Base-by-base conservation (phyloP, 2,888 invertebrate genomes). In the Cenopis cana region DNA sequence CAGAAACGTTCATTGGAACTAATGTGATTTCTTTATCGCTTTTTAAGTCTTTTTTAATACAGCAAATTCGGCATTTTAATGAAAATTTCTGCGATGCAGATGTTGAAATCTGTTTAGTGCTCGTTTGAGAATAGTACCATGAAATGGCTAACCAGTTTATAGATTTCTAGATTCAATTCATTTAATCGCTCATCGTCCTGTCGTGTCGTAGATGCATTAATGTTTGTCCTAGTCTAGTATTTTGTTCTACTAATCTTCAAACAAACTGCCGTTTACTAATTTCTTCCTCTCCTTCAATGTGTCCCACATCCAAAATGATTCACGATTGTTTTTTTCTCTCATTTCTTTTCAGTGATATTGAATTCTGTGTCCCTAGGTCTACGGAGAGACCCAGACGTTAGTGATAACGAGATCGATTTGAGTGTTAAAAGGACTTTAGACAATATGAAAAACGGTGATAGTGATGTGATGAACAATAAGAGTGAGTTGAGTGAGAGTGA, bases 311-410 rank as follows among this genome's bases (percentile, higher is more conserved):
- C 83, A 82, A 82, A 80, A 76, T 81, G 81, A 84, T 85, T 86
- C 78, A 84, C 81, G 82, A 79, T 81, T 77, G 71, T 80, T 80
- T 78, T 85, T 86, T 85, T 89, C 76, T 86, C 77, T 89, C 85
- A 89, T 89, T 91, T 91, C 88, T 90, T 92, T 93, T 89, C 91
- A 92, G 93, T 93, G 91, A 92, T 91, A 89, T 92, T 91, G 88
- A 93, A 92, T 91, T 93, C 90, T 92, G 89, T 93, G 89, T 92
- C 91, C 82, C 84, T 89, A 94, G 94, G 93, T 91, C 86, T 94
- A 87, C 91, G 93, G 85, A 91, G 88, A 86, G 93, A 94, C 83
- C 90, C 92, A 62, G 94, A 93, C 73, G 91, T 89, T 78, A 93
- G 93, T 88, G 93, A 94, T 77, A 89, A 92, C 83, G 93, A 94